Evolutionary conservation across 1,140 invertebrate genomes (phyloP), one percentile per base, ranked within the genome.

Genomic region (Drosophila nigrodunni): DNA sequence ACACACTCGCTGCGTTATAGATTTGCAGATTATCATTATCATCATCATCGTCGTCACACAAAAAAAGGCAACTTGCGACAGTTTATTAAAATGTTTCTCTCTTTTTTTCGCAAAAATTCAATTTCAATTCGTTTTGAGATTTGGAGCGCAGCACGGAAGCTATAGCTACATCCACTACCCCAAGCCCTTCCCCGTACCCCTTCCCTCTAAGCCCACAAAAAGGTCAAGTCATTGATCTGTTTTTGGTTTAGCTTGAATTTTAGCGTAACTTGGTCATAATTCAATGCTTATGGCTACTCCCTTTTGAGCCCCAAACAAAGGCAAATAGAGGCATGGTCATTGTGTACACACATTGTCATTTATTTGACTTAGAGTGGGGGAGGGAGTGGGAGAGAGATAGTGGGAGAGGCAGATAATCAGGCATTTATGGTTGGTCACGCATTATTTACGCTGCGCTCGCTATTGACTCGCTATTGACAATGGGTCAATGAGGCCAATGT

Each of bases 41-140:
- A 30, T 30, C 25, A 6, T 30, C 25, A 6, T 30, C 25, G 25
- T 30, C 25, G 6, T 6, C 3, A 6, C 3, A 30, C 3, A 41
- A 25, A 34, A 59, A 49, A 62, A 62, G 72, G 41, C 77, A 78
- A 85, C 67, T 80, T 85, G 64, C 83, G 77, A 68, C 85, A 83
- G 83, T 89, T 89, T 88, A 80, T 89, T 85, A 80, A 89, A 89
- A 78, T 64, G 83, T 60, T 80, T 30, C 25, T 30, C 25, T 30
- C 15, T 30, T 30, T 30, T 30, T 78, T 85, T 69, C 66, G 52
- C 80, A 78, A 68, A 80, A 88, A 85, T 89, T 80, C 80, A 88
- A 88, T 88, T 80, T 89, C 39, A 57, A n/a, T 30, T 15, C 11
- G n/a, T 6, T 21, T 21, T 10, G 37, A 49, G 34, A 43, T 62